Conservation (phyloP, 2,797 vertebrate species). For the Neopelma chrysocephalum region DNA sequence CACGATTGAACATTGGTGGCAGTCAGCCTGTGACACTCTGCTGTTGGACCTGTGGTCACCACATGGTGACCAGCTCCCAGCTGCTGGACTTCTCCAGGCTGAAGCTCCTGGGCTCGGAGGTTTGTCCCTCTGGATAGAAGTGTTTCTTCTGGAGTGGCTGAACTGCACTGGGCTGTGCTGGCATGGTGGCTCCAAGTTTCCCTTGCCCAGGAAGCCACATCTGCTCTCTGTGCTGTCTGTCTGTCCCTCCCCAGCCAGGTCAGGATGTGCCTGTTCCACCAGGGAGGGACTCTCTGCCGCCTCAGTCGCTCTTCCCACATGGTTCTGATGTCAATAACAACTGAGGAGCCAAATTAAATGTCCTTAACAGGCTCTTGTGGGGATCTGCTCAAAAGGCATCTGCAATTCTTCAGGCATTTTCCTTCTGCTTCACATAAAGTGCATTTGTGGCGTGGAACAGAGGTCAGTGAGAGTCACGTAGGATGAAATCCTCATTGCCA, state of each 20-base stretch:
- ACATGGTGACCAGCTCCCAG: no score
- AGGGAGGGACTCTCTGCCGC: neutral
- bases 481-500: fast-evolving
- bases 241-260: fast-evolving
- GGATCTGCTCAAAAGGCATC: neutral
- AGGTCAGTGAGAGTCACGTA: neutral
- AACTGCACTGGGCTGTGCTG: fast-evolving
- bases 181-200: fast-evolving
- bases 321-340: neutral
- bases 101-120: neutral
- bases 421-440: neutral
- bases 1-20: fast-evolving
- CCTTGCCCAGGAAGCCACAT: neutral
- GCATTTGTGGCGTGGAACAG: neutral
- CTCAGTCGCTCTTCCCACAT: fast-evolving
- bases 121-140: neutral
- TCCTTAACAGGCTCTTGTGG: neutral
- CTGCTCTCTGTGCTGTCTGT: fast-evolving
- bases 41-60: neutral
- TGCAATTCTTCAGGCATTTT: neutral
- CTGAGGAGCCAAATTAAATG: neutral
- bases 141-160: fast-evolving
- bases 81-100: fast-evolving
- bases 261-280: fast-evolving
- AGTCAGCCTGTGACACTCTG: neutral